A percentile compares a stretch with the other conserved stretches of the same genome.
Conservation (phyloP, 2,888 invertebrate species). For the Drosophila infuscata region DNA sequence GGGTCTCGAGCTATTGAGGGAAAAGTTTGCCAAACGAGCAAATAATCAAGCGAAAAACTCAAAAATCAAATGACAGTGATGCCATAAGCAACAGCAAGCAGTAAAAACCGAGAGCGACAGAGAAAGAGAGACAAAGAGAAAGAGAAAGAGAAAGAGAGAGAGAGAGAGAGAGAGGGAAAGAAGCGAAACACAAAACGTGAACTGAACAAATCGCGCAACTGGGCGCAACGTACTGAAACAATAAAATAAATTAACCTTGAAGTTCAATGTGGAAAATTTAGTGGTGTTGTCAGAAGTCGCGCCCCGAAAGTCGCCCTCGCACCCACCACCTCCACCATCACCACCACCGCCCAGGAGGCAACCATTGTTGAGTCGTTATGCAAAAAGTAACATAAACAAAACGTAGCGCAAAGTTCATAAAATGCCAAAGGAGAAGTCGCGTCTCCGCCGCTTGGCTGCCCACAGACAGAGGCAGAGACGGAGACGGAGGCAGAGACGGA, state of each 20-base stretch:
- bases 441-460: conserved; percentile 35
- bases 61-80: conserved; percentile 70
- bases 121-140: background rate
- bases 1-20: background rate
- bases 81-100: conserved; percentile 5
- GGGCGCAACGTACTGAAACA: conserved; percentile 48
- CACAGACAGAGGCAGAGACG: conserved; percentile 6
- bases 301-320: background rate
- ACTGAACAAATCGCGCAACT: conserved; percentile 20
- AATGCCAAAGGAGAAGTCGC: conserved; percentile 27
- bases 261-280: conserved; percentile 64
- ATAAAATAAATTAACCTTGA: conserved; percentile 75
- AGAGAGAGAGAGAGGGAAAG: background rate
- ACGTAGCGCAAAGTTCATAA: conserved; percentile 43
- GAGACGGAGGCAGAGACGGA: background rate
- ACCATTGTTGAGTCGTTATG: conserved; percentile 37
- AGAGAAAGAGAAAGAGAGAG: background rate
- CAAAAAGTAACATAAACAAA: conserved; percentile 42
- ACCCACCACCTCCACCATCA: background rate
- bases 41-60: conserved; percentile 55
- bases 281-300: conserved; percentile 33
- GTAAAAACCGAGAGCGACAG: background rate
- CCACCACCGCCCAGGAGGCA: background rate
- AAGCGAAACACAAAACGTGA: conserved; percentile 1
- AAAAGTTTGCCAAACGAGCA: conserved; percentile 36